Evolutionary conservation across 2,888 invertebrate species (phyloP).

Genomic region (Smittia aterrima): DNA sequence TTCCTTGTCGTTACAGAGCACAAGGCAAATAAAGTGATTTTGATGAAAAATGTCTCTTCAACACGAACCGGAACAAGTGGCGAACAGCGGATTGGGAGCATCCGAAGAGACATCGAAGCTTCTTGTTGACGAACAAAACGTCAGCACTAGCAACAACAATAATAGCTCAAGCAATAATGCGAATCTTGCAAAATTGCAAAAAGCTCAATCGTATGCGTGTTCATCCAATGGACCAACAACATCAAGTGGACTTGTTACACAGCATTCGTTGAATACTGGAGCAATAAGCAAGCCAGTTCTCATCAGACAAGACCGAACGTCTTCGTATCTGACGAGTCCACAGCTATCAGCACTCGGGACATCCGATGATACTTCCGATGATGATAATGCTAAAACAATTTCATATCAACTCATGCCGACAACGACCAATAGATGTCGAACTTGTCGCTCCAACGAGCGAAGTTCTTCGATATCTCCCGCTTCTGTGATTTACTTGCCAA

Average conservation of each 20-base stretch:
- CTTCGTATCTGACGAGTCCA: conserved; percentile 66
- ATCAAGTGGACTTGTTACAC: conserved; percentile 15
- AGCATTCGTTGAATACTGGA: conserved; percentile 11
- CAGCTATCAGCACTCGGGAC: conserved; percentile 72
- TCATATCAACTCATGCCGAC: conserved; percentile 61
- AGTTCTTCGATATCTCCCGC: conserved; percentile 78
- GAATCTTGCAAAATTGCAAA: conserved; percentile 22
- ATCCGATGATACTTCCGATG: conserved; percentile 71
- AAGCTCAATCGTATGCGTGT: conserved; percentile 23
- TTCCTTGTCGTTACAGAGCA: neutral
- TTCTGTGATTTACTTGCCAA: conserved; percentile 72
- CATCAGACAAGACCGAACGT: conserved; percentile 81
- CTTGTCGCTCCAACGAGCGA: conserved; percentile 70
- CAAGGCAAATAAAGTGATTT: neutral
- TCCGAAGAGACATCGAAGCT: conserved; percentile 81
- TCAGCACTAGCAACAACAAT: conserved; percentile 42
- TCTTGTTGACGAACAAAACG: conserved; percentile 57
- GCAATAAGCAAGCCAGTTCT: conserved; percentile 73
- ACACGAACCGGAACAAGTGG: conserved; percentile 59
- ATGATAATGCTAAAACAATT: conserved; percentile 63
- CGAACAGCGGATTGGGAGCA: conserved; percentile 68
- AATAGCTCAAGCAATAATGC: neutral
- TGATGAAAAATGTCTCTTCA: conserved; percentile 51
- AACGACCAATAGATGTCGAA: conserved; percentile 61
- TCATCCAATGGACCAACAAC: conserved; percentile 52